phyloP scores from a whole-genome alignment of 1,140 invertebrate genomes.

The Drosophila rufa region DNA sequence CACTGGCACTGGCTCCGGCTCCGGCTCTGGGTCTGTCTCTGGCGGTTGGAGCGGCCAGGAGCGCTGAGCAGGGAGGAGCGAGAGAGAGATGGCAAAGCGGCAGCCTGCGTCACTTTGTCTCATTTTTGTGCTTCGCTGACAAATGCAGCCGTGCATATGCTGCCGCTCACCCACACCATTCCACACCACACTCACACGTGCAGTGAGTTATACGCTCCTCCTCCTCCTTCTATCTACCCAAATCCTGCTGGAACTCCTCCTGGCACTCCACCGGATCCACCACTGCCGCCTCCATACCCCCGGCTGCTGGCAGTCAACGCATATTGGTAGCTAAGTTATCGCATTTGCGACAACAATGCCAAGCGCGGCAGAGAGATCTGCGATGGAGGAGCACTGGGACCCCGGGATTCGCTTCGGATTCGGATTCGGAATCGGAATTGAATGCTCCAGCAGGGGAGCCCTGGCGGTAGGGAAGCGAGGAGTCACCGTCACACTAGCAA shows the following conservation, averaged over 20 bases:
- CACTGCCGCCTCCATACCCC: not conserved
- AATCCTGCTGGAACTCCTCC: constrained; percentile 8
- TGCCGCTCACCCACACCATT: constrained; percentile 23
- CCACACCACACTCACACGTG: constrained; percentile 51
- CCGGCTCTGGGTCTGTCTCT: constrained; percentile 3
- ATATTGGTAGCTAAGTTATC: constrained; percentile 84
- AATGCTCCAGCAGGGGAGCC: constrained; percentile 38
- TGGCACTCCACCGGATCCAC: constrained; percentile 1
- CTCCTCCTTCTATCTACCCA: not conserved
- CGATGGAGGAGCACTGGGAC: constrained; percentile 38
- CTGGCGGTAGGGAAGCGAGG: not conserved
- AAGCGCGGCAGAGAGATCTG: constrained; percentile 42
- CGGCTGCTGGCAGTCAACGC: constrained; percentile 70
- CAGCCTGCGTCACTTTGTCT: constrained; percentile 79
- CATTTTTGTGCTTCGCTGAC: constrained; percentile 83
- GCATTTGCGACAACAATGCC: constrained; percentile 83
- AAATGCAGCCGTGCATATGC: constrained; percentile 83
- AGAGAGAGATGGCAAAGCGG: constrained; percentile 27
- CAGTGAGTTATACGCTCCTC: constrained; percentile 35
- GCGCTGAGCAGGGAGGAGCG: not conserved
- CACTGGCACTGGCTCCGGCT: constrained; percentile 26
- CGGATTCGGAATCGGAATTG: constrained; percentile 49
- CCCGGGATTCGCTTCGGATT: constrained; percentile 33
- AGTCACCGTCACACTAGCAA: constrained; percentile 25
- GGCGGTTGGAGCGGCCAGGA: constrained; percentile 20